Percentiles rank a stretch among this genome's conserved stretches.
These are phyloP conservation scores for Drosophila ogumai DNA, from an alignment of 1,140 invertebrate genomes.

Conservation along the genomic window DNA sequence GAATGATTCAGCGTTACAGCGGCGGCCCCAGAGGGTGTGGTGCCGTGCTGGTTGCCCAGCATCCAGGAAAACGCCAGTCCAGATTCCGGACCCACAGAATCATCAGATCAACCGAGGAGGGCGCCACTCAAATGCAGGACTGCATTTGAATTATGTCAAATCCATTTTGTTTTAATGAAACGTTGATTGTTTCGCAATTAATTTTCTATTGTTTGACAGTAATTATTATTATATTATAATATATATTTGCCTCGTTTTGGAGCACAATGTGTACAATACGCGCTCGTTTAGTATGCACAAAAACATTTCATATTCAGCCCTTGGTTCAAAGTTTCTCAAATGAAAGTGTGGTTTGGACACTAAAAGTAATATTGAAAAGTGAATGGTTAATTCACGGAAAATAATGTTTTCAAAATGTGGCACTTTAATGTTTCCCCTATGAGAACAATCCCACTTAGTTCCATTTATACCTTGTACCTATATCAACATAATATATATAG, in stretches of 20 bases:
- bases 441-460: too few relatives aligned
- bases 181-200: constrained; percentile 84
- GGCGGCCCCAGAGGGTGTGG: constrained; percentile 27
- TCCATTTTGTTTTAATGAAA: constrained; percentile 84
- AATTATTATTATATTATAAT: constrained; percentile 84
- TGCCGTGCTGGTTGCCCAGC: constrained; percentile 17
- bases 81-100: constrained; percentile 9
- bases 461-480: too few relatives aligned
- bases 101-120: constrained; percentile 38
- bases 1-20: constrained; percentile 75
- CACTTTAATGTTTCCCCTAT: too few relatives aligned
- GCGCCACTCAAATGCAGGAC: constrained; percentile 74
- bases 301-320: constrained; percentile 39
- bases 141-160: constrained; percentile 85
- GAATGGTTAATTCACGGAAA: neutral
- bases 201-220: constrained; percentile 84
- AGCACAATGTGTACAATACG: constrained; percentile 30
- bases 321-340: constrained; percentile 9
- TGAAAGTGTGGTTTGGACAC: constrained; percentile 1
- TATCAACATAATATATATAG: too few relatives aligned
- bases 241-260: constrained; percentile 71
- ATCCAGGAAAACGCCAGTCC: constrained; percentile 5
- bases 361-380: constrained; percentile 6
- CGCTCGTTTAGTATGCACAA: constrained; percentile 27
- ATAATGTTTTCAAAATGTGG: neutral